These are phyloP conservation scores for Antigone vipio DNA, from an alignment of 2,113 vertebrate genomes.

Conservation along the genomic window DNA sequence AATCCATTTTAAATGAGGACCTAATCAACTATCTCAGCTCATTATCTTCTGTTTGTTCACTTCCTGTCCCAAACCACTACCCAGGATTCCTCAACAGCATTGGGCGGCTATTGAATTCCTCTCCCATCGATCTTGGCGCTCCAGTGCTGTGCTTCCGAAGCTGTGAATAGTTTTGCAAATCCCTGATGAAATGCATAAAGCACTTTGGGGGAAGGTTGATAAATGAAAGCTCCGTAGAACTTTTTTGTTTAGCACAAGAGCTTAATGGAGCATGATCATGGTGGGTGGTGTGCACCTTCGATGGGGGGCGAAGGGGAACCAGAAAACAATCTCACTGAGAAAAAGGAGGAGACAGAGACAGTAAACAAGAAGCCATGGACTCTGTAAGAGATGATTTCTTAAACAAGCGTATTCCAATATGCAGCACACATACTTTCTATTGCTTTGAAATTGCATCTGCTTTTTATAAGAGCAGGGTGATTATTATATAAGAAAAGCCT, in stretches of 20 bases:
- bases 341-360: background rate
- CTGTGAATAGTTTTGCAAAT: constrained; percentile 54
- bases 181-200: constrained; percentile 47
- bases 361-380: background rate
- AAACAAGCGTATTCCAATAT: background rate
- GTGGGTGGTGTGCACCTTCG: constrained; percentile 17
- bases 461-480: constrained; percentile 31
- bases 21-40: background rate
- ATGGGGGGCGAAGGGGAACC: background rate
- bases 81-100: background rate
- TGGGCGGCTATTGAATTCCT: constrained; percentile 5
- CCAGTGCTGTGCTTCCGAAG: background rate
- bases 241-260: constrained; percentile 51
- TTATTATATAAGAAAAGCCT: constrained; percentile 55
- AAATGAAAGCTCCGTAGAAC: constrained; percentile 41
- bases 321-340: background rate
- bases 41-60: background rate
- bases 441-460: constrained; percentile 59
- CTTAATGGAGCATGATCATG: constrained; percentile 51
- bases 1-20: background rate
- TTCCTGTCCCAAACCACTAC: background rate
- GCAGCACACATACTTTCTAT: background rate
- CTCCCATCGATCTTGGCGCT: background rate
- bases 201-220: constrained; percentile 43
- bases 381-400: background rate